Evolutionary conservation across 2,113 vertebrate species (phyloP), one percentile per base, ranked within the genome.

Genomic region (Penelope pileata): DNA sequence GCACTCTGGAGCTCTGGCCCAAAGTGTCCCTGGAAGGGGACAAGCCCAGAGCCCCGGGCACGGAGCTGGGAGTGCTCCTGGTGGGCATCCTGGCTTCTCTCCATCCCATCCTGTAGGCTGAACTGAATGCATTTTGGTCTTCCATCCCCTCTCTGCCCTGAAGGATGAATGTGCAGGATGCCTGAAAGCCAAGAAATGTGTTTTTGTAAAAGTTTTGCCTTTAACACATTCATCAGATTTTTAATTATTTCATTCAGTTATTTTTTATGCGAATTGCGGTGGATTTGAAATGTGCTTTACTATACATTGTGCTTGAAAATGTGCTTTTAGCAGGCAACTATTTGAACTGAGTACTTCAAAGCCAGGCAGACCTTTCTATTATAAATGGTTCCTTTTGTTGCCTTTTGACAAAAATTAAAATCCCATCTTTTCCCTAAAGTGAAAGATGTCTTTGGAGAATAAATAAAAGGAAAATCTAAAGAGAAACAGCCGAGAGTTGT

Each of bases 361-460:
- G 93, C 82, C 78, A 42, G 51, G 77, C 56, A 72, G 68, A 85
- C 69, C 85, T 86, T 77, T 91, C 86, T 54, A 2, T 70, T 94
- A 16, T 83, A 95, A 96, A 91, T 86, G 91, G 42, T 63, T 92
- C 56, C 84, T 96, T 96, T 95, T 95, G 82, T 93, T 87, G 86
- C 70, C 76, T 93, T 93, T 94, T 82, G 79, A 83, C 81, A 93
- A 75, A 91, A 96, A 95, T 95, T 93, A 88, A 96, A 96, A 94
- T 81, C 66, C 66, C 58, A 23, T 95, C 64, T 94, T 89, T 90
- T 77, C 45, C 74, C 53, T 68, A 60, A 91, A 95, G 77, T 34
- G 32, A 48, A 58, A 94, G 83, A 85, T 84, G 66, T 53, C 83
- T 97, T 93, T 93, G 83, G 94, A 94, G 94, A 72, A 90, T 40